Percentiles rank a stretch among this genome's conserved stretches.
These are phyloP conservation scores for Rhingia campestris DNA, from an alignment of 2,888 invertebrate genomes.

Conservation along the genomic window DNA sequence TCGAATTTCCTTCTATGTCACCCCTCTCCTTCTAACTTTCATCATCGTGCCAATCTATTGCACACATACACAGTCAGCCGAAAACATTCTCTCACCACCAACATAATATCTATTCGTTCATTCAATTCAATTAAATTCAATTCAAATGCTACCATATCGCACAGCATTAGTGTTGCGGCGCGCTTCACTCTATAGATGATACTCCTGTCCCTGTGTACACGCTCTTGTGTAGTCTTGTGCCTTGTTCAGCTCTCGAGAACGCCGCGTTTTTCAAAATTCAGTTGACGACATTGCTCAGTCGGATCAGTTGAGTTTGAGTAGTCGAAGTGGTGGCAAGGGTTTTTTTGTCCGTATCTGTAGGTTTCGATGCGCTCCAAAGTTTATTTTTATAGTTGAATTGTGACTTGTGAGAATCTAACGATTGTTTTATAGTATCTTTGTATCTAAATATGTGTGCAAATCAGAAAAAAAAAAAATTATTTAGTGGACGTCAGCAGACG, in stretches of 20 bases:
- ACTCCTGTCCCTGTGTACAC: conserved; percentile 30
- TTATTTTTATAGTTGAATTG: conserved; percentile 15
- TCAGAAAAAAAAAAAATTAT: conserved; percentile 4
- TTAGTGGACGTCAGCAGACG: conserved; percentile 29
- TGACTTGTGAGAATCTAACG: conserved; percentile 2
- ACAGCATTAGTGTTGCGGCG: conserved; percentile 32
- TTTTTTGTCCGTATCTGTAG: not conserved
- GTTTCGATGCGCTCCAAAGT: not conserved
- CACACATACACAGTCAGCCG: conserved; percentile 6
- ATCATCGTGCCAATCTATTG: conserved; percentile 26
- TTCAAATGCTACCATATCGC: conserved; percentile 72
- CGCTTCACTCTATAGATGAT: not conserved
- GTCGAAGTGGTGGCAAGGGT: conserved; percentile 56
- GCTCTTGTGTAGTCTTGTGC: conserved; percentile 2
- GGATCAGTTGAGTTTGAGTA: conserved; percentile 69
- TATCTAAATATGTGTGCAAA: conserved; percentile 42
- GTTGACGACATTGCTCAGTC: conserved; percentile 70
- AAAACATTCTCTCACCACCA: conserved; percentile 6
- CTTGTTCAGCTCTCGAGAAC: conserved; percentile 47
- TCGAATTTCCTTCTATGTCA: conserved; percentile 38
- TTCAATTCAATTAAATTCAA: conserved; percentile 74
- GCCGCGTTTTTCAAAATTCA: conserved; percentile 67
- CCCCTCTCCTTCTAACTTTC: conserved; percentile 58
- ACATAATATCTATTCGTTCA: conserved; percentile 42
- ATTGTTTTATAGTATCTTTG: conserved; percentile 2